Conservation (phyloP, 2,113 vertebrate genomes). For the Perognathus longimembris region DNA sequence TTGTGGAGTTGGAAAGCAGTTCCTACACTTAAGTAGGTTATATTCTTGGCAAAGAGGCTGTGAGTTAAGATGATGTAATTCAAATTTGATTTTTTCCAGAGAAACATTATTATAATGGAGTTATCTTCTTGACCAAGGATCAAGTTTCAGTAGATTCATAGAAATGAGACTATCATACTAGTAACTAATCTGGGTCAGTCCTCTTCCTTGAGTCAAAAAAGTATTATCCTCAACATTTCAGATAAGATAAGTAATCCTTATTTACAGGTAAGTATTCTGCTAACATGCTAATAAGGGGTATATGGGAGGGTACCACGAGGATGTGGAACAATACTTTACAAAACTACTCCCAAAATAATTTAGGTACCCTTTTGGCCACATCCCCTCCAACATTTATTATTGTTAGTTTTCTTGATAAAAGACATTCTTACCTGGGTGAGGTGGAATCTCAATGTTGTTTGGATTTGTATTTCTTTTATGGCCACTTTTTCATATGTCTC, state of each 20-base stretch:
- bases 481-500: too few species aligned
- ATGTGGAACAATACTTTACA: background rate
- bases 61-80: constrained; percentile 75
- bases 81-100: constrained; percentile 61
- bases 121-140: constrained; percentile 63
- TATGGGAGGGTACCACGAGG: background rate
- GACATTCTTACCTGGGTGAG: too few species aligned
- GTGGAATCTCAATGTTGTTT: too few species aligned
- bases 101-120: constrained; percentile 70
- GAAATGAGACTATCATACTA: constrained; percentile 23
- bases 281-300: background rate
- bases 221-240: constrained; percentile 32
- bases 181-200: constrained; percentile 2
- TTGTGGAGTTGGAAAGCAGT: constrained; percentile 57
- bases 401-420: too few species aligned
- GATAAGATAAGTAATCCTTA: constrained; percentile 15
- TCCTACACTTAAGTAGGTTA: constrained; percentile 63
- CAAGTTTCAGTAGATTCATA: constrained; percentile 50
- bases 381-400: too few species aligned
- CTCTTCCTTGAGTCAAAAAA: constrained; percentile 30
- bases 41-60: constrained; percentile 69
- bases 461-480: too few species aligned
- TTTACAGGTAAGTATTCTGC: constrained; percentile 5
- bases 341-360: background rate
- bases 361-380: too few species aligned